These are phyloP conservation scores for Platygyra sinensis DNA, from an alignment of 64 coral and sea anemone genomes.

Conservation along the genomic window DNA sequence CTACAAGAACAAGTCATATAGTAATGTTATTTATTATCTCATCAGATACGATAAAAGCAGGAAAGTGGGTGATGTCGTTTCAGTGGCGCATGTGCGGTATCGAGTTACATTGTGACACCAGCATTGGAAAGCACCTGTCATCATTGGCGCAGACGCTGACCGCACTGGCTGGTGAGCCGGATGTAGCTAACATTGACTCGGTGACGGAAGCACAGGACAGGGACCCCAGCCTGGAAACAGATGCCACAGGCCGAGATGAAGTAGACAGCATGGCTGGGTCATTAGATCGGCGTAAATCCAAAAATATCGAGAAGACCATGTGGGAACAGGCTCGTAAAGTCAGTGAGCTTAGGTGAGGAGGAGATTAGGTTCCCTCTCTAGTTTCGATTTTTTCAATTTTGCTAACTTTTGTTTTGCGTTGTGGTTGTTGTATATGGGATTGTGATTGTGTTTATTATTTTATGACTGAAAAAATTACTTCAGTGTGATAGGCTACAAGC, in stretches of 20 bases:
- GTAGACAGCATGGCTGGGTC: constrained; percentile 26
- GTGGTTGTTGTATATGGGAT: not conserved
- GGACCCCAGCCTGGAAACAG: constrained; percentile 39
- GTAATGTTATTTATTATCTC: not conserved
- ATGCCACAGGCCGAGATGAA: constrained; percentile 47
- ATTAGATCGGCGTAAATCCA: constrained; percentile 14
- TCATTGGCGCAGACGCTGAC: constrained; percentile 89
- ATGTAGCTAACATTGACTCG: constrained; percentile 96
- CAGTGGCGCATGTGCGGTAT: constrained; percentile 98
- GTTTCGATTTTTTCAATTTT: not conserved
- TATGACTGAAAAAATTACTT: no score
- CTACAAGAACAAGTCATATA: no score
- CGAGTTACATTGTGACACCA: constrained; percentile 90
- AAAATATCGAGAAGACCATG: constrained; percentile 94
- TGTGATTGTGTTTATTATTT: not conserved
- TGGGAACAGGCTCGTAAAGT: constrained; percentile 94
- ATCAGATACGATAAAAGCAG: constrained; percentile 79
- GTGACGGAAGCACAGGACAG: constrained; percentile 82
- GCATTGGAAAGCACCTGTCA: constrained; percentile 89
- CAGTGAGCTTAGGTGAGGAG: constrained; percentile 82
- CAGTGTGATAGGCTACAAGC: no score
- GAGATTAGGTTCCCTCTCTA: not conserved
- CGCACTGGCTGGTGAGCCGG: constrained; percentile 81
- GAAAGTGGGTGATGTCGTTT: constrained; percentile 98
- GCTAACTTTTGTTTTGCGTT: not conserved